Evolutionary conservation across 2,797 vertebrate species (phyloP), one percentile per base, ranked within the genome.

Genomic region (Picus viridis): DNA sequence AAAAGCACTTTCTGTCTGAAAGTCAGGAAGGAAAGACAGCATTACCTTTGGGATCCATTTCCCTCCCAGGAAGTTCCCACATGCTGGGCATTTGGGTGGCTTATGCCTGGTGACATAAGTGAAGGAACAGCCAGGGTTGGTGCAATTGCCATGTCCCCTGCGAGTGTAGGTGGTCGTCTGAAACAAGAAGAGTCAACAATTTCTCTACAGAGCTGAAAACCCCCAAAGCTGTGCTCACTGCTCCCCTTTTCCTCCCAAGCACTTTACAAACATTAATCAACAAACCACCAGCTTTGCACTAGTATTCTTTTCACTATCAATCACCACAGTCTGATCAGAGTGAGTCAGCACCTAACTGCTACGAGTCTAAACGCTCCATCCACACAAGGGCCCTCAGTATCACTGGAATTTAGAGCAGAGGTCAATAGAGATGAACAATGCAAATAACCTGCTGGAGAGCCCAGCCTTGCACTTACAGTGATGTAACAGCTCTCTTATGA

Each of bases 91-190:
- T 71, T 98, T 98, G 16, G 98, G 98, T 32, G 99, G 99, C 89
- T 99, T 99, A 97, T 99, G 99, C 70, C 99, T 99, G 58, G 99
- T 99, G 94, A 99, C 99, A 0, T 99, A 99, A 16, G 98, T 98
- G 89, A 99, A 99, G 23, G 98, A 98, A 94, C 99, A 99, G 32
- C 98, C 98, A 24, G 99, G 98, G 92, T 98, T 99, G 43, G 98
- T 98, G 94, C 99, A 99, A 64, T 98, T 98, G 43, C 99, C 99
- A 54, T 99, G 98, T 75, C 99, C 99, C 94, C 99, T 98, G 81
- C 99, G 98, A 63, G 99, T 99, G 47, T 99, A 99, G 34, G 98
- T 99, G 84, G 98, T 98, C 57, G 98, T 98, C 99, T 99, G 95
- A 93, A 96, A 96, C 8, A 22, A 96, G 68, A 96, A 59, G 41